Conservation (phyloP, 1,140 invertebrate genomes). For the Potamilus streckersoni region DNA sequence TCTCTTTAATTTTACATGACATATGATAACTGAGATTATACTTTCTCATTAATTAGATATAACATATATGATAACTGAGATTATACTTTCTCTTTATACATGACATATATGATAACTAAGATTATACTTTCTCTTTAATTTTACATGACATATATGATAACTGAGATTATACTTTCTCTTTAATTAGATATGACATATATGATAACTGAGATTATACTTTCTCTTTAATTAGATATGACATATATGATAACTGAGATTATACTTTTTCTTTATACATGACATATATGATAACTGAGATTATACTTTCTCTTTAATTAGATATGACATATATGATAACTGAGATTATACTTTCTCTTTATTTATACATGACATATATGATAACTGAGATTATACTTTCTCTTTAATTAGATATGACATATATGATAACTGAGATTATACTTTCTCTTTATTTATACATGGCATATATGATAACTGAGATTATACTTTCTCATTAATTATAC, state of each 20-base stretch:
- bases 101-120: no score
- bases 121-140: slow-evolving; percentile 2
- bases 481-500: no score
- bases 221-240: slow-evolving; percentile 7
- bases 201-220: not conserved
- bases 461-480: not conserved
- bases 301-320: no score
- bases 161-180: not conserved
- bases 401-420: no score
- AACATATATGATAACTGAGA: no score
- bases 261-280: no score
- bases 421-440: no score
- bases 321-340: not conserved
- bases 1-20: slow-evolving; percentile 64
- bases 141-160: no score
- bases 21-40: not conserved
- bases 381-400: no score
- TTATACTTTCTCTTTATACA: slow-evolving; percentile 18
- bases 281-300: not conserved
- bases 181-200: no score
- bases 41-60: slow-evolving; percentile 9
- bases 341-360: no score
- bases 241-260: not conserved
- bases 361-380: not conserved
- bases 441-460: no score